Base-by-base conservation (phyloP, 2,888 invertebrate genomes). In the Cosmia pyralina region DNA sequence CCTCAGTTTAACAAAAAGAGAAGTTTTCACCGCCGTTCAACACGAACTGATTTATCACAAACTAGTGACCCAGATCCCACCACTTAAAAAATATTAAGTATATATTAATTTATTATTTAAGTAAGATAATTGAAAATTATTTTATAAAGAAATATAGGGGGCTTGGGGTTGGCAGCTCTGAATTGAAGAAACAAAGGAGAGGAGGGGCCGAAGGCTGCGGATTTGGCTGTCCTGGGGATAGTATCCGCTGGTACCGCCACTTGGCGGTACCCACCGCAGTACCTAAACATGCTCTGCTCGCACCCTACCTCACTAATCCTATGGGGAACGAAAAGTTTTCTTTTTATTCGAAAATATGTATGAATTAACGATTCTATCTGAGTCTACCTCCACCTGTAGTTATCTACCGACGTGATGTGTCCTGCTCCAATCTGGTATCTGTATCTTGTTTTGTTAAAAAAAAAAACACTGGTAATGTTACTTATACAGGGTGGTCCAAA, bases 1-100 rank as follows among this genome's bases (percentile, higher is more conserved):
- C 97, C 97, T 4, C 93, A 94, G 78, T 97, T 97, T 87, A 88
- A 92, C 55, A 96, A 96, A 88, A 94, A 93, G 87, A 95, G 90
- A 87, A 94, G 94, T 86, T 96, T 96, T 64, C 91, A 94, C 62
- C 92, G 95, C 69, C 93, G 91, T 72, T 92, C 96, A 11, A 92
- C 94, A 5, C 93, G 91, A 78, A 94, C 91, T 79, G 72, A 88
- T 67, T 82, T 89, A 65, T 92, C 93, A 60, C 82, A 88, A 71
- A 90, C 87, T 69, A 89, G 57, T 77, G 69, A 69, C 19, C 58
- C 89, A 11, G 91, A 92, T 73, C 88, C 90, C 53, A 86, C 85
- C 60, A 81, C 82, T 58, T 89, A 38, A 86, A 57, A 62, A 65
- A 13, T 1, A 69, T 28, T 52, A 46, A 59, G 28, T 52, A 52